These are phyloP conservation scores for Ochotona curzoniae DNA, from an alignment of 2,113 vertebrate species.

Conservation along the genomic window DNA sequence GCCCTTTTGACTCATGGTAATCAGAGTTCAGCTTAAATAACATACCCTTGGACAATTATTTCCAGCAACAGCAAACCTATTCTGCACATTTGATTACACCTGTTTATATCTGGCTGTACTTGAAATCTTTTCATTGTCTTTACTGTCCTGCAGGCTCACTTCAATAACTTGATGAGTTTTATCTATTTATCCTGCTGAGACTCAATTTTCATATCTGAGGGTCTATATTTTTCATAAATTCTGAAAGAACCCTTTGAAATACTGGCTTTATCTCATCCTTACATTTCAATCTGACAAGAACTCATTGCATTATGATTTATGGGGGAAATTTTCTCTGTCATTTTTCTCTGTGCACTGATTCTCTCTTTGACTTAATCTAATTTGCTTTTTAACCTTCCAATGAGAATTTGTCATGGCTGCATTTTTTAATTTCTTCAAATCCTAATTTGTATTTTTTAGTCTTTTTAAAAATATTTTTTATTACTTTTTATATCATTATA, in stretches of 20 bases:
- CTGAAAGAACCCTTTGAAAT: slow-evolving; percentile 14
- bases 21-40: neutral
- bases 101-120: neutral
- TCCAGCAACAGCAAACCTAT: neutral
- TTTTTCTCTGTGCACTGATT: neutral
- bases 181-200: neutral
- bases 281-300: neutral
- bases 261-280: neutral
- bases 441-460: neutral
- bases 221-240: slow-evolving; percentile 29
- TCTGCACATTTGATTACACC: neutral
- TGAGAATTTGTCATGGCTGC: neutral
- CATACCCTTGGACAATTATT: neutral
- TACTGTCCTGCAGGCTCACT: neutral
- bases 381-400: neutral
- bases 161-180: slow-evolving; percentile 18
- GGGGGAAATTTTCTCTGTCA: neutral
- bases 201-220: neutral
- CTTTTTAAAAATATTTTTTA: neutral
- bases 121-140: neutral
- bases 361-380: neutral
- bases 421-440: neutral
- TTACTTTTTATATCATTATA: slow-evolving; percentile 22
- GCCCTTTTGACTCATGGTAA: neutral
- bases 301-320: neutral